Base-by-base conservation (phyloP, 2,888 invertebrate genomes). In the Aporophyla nigra region DNA sequence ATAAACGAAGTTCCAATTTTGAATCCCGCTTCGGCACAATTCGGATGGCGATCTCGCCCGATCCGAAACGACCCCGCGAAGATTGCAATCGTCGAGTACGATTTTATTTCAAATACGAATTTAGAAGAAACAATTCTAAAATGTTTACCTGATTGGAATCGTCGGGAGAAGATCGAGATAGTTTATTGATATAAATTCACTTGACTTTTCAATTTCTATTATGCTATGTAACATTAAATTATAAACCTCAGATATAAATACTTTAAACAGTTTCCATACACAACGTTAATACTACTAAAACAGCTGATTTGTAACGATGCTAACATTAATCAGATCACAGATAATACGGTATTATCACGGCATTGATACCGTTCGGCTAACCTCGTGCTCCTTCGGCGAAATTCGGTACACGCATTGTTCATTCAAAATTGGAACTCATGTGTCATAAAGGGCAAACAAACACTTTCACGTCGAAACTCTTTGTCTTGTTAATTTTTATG, bases 1-100 rank as follows among this genome's bases (percentile, higher is more conserved):
- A 93, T 92, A 92, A 93, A 92, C 85, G 89, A 88, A 89, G 91
- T 92, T 92, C 89, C 91, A 90, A 91, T 93, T 92, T 92, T 90
- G 90, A 91, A 91, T 90, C 88, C 89, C 85, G 85, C 86, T 87
- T 90, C 87, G 90, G 88, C 81, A 85, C 86, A 85, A 87, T 90
- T 90, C 90, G 89, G 85, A 86, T 89, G 86, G 87, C 90, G 87
- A 87, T 91, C 88, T 86, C 87, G 85, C 85, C 87, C 89, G 87
- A 90, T 88, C 84, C 84, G 77, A 88, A 89, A 90, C 90, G 88
- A 88, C 86, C 86, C 89, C 87, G 84, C 80, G 88, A 88, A 90
- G 89, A 91, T 90, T 90, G 90, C 90, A 87, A 90, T 88, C 87
- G 78, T 67, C 74, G 86, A 76, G 62, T 80, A 76, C 84, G 74